Percentiles rank a stretch among this genome's conserved stretches.
Evolutionary conservation across 2,113 vertebrate species (phyloP).

Genomic region (Casuarius casuarius): DNA sequence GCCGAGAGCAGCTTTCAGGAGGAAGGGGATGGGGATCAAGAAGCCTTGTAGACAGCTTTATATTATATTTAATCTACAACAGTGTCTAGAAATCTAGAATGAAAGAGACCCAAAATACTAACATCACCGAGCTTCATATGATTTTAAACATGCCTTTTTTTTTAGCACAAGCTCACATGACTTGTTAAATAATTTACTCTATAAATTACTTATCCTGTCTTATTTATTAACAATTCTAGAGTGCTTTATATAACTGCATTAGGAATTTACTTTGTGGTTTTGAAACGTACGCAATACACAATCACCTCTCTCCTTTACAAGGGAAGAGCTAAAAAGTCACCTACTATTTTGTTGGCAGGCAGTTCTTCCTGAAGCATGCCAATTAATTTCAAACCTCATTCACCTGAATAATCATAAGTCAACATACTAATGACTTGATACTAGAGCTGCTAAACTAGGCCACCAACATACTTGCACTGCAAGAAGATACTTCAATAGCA

Average conservation of each 20-base stretch:
- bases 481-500: conserved; percentile 9
- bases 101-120: conserved; percentile 19
- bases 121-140: conserved; percentile 1
- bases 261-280: conserved; percentile 68
- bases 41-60: background rate
- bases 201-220: conserved; percentile 70
- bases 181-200: conserved; percentile 76
- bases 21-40: background rate
- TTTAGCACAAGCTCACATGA: conserved; percentile 54
- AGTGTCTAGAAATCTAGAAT: background rate
- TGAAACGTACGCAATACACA: conserved; percentile 52
- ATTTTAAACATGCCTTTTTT: conserved; percentile 25
- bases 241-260: conserved; percentile 70
- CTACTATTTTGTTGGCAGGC: conserved; percentile 42
- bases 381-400: conserved; percentile 71
- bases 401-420: conserved; percentile 58
- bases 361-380: conserved; percentile 43
- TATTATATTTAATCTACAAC: background rate
- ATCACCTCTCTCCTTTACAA: conserved; percentile 33
- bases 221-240: conserved; percentile 76
- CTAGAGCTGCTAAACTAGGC: conserved; percentile 47
- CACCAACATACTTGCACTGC: conserved; percentile 25
- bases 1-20: background rate
- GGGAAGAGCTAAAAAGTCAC: conserved; percentile 29
- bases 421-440: conserved; percentile 52